Evolutionary conservation across 1,140 invertebrate genomes (phyloP), one percentile per base, ranked within the genome.

Genomic region (Aporrectodea caliginosa): DNA sequence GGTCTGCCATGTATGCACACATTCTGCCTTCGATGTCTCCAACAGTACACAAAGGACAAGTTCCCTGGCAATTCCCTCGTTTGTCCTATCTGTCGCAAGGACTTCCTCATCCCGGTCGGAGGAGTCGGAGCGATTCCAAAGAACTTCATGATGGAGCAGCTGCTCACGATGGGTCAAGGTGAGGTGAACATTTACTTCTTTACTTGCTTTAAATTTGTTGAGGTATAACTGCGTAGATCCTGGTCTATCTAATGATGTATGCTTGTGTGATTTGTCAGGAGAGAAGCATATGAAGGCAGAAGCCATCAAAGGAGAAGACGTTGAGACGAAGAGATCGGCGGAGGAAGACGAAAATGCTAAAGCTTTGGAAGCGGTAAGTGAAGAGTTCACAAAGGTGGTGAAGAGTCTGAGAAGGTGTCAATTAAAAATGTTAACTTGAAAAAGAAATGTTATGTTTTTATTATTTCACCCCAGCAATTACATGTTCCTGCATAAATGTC

Each of bases 11-110:
- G 78, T 70, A 35, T 79, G 35, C 78, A 79, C 27, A 79, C 78
- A 27, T 79, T 79, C 78, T 79, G 78, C 32, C 35, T 68, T 6
- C 68, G 35, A 27, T 79, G 78, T 35, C 78, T 79, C 34, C 68
- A 70, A 31, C 30, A 73, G 29, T 73, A 79, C 34, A 33, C 78
- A 1, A 73, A 72, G 32, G 29, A 69, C 14, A 33, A 33, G 1
- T 32, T 22, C 2, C 70, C 27, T 22, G 78, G 78, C 16, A 27
- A 79, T 31, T 34, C 33, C 1, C n/a, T 79, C 16, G 34, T 70
- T n/a, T 79, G 78, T 30, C 78, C 78, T 29, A 70, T 73, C 1
- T 79, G 78, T 34, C 70, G 78, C 30, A 70, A 33, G 1, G 70
- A 72, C 32, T 72, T 79, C 71, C 29, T 0, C 32, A 32, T 74